These are phyloP conservation scores for Drosophila flavopinicola DNA, from an alignment of 2,888 invertebrate species.

Conservation along the genomic window DNA sequence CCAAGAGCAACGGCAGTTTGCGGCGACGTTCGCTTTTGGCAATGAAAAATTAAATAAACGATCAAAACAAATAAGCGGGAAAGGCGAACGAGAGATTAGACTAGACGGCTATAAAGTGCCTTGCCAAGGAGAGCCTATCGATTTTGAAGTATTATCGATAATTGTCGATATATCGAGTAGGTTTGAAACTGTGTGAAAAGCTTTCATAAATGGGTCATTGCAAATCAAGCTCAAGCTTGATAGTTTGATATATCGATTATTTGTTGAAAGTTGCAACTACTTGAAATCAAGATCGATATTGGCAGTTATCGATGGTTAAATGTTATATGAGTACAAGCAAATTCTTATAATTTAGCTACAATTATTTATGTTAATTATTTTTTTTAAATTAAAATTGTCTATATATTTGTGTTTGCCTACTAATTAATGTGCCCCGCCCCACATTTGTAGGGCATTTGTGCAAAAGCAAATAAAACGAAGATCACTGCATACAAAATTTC, in stretches of 20 bases:
- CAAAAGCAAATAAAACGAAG: conserved; percentile 24
- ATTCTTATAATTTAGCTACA: too few relatives aligned
- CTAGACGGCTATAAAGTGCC: conserved; percentile 8
- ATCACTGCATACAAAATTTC: conserved; percentile 42
- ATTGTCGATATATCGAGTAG: not conserved
- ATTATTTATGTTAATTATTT: too few relatives aligned
- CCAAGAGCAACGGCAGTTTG: conserved; percentile 18
- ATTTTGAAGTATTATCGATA: not conserved
- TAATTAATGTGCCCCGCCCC: not conserved
- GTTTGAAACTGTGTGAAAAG: not conserved
- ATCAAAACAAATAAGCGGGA: conserved; percentile 26
- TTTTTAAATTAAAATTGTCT: too few relatives aligned
- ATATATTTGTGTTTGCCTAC: too few relatives aligned
- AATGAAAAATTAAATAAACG: conserved; percentile 58
- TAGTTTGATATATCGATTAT: not conserved
- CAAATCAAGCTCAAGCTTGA: not conserved
- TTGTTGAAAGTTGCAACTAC: too few relatives aligned
- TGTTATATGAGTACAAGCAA: too few relatives aligned
- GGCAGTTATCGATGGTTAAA: too few relatives aligned
- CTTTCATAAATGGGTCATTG: not conserved
- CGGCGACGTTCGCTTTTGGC: conserved; percentile 53
- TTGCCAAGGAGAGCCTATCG: not conserved
- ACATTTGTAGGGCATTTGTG: not conserved
- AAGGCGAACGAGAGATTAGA: conserved; percentile 7
- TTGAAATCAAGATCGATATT: too few relatives aligned